Evolutionary conservation across 2,888 invertebrate species (phyloP), one percentile per base, ranked within the genome.

Genomic region (Endotricha flammealis): DNA sequence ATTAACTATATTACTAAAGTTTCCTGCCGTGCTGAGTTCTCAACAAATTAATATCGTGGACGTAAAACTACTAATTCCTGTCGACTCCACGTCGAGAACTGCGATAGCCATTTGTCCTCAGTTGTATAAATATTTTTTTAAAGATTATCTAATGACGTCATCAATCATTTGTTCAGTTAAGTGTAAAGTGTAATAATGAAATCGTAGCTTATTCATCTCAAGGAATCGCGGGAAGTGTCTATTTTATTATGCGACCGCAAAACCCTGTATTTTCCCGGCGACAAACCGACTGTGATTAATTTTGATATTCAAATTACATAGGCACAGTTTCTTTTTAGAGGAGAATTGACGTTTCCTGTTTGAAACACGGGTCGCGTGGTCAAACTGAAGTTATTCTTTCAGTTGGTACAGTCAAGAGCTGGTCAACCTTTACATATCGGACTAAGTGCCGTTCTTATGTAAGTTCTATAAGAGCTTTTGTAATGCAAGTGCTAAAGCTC

Each of bases 261-360:
- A 68, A 62, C 47, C 64, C 57, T 48, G 51, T 58, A 52, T 64
- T 71, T 66, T 60, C 59, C 42, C 49, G 50, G 53, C 48, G 65
- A 57, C 67, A 62, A 58, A 64, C 43, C 41, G 51, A 46, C 56
- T 56, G 60, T 72, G 71, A 80, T 78, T 75, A 70, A 79, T 80
- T 62, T 52, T 55, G 44, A 52, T 73, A 72, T 74, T 74, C 63
- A 73, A 80, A 75, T 73, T 41, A 42, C 48, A 50, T 41, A 47
- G 44, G 36, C 41, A 20, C 20, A 20, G 38, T 29, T 50, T 41
- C 33, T 32, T 38, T 45, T 47, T 50, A 22, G 30, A 2, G 29
- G 23, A 28, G 28, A 34, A 20, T 16, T 16, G 11, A 16, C 23
- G 9, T 14, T 29, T 29, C 29, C 14, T 29, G 22, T 32, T 32